These are phyloP conservation scores for Rana temporaria DNA, from an alignment of 2,113 vertebrate species.

Conservation along the genomic window DNA sequence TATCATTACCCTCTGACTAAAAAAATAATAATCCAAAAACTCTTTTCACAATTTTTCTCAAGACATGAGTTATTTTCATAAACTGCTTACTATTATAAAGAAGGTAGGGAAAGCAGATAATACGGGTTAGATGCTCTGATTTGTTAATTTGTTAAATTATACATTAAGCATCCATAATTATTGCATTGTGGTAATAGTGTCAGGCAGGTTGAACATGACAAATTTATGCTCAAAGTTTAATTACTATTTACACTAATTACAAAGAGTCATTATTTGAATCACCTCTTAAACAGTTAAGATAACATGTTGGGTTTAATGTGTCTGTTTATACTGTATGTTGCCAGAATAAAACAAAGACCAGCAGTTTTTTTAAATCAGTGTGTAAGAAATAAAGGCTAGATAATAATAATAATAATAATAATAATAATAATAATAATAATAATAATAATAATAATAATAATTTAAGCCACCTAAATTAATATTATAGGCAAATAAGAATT, in stretches of 20 bases:
- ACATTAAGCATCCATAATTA: constrained; percentile 47
- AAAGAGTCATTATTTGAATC: constrained; percentile 24
- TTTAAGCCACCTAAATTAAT: too few species aligned
- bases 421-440: too few species aligned
- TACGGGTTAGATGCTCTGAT: not conserved
- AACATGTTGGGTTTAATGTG: not conserved
- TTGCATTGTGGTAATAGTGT: constrained; percentile 18
- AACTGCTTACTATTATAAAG: too few species aligned
- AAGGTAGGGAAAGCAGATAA: not conserved
- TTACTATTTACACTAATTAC: constrained; percentile 47
- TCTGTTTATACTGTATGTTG: not conserved
- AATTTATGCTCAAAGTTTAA: constrained; percentile 41
- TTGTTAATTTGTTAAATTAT: constrained; percentile 16
- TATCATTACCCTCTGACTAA: not conserved
- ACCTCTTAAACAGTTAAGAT: not conserved
- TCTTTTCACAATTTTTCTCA: not conserved
- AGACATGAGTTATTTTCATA: too few species aligned
- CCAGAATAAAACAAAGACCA: too few species aligned
- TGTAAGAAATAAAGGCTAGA: too few species aligned
- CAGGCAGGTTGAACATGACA: constrained; percentile 36
- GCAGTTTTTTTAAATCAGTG: too few species aligned
- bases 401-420: too few species aligned
- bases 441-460: too few species aligned
- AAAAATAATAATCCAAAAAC: not conserved
- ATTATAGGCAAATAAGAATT: too few species aligned